phyloP scores from a whole-genome alignment of 2,113 vertebrate species.

The Geothlypis trichas region DNA sequence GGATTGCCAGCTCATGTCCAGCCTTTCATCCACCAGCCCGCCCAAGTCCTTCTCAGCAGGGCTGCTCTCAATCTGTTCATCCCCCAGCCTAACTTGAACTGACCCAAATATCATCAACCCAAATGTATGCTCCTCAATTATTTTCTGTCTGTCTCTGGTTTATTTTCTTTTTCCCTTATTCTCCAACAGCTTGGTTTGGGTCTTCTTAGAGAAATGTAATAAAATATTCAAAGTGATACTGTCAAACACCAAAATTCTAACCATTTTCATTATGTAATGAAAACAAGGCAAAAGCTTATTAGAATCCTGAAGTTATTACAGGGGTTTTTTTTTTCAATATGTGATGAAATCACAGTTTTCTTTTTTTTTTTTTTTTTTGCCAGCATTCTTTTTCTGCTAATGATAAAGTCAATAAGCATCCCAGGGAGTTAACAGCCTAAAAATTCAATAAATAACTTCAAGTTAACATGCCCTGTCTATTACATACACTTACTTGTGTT shows the following conservation, averaged over 20 bases:
- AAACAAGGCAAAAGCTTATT: not conserved
- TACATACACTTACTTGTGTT: not conserved
- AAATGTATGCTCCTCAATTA: not conserved
- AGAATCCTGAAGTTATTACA: not conserved
- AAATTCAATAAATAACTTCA: not conserved
- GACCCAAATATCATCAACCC: not conserved
- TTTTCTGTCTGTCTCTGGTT: not conserved
- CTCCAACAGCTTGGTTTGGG: not conserved
- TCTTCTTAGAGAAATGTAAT: not conserved
- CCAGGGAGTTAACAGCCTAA: not conserved
- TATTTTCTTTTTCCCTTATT: not conserved
- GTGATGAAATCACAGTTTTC: not conserved
- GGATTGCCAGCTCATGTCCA: not conserved
- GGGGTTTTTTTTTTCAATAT: not conserved
- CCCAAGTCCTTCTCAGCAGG: not conserved
- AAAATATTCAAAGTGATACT: not conserved
- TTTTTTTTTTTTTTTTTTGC: not conserved
- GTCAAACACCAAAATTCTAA: not conserved
- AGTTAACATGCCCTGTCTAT: not conserved
- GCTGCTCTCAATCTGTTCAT: rapidly evolving
- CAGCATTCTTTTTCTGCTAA: not conserved
- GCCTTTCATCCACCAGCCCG: too few species aligned
- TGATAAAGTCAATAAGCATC: not conserved
- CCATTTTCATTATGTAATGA: not conserved
- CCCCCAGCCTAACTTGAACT: not conserved